phyloP scores from a whole-genome alignment of 2,113 vertebrate genomes.

The Athene cunicularia region DNA sequence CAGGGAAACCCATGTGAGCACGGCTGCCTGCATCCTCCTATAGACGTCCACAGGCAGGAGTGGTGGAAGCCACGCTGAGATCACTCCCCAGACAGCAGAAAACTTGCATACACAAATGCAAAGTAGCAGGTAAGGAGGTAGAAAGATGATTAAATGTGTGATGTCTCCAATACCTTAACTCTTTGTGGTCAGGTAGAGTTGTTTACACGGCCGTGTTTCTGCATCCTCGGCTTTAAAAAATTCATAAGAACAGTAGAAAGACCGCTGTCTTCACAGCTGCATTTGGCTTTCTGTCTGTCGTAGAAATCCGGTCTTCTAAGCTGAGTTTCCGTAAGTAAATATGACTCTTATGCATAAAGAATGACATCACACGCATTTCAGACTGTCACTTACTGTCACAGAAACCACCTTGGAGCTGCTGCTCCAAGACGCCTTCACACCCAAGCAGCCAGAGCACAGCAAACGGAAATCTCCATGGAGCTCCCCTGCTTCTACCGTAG shows the following conservation, averaged over 20 bases:
- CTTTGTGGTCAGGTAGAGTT: not conserved
- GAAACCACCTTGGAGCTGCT: not conserved
- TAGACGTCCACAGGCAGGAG: not conserved
- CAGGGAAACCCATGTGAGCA: conserved; percentile 4
- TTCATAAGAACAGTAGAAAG: not conserved
- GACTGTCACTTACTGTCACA: not conserved
- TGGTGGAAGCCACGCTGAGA: conserved; percentile 24
- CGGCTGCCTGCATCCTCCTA: conserved; percentile 22
- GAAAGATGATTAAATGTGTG: not conserved
- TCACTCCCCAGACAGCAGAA: conserved; percentile 39
- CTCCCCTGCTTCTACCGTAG: fast-evolving
- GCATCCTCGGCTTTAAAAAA: not conserved
- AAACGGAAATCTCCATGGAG: not conserved
- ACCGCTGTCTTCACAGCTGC: not conserved
- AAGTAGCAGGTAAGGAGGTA: not conserved
- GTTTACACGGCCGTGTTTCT: not conserved
- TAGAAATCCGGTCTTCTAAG: not conserved
- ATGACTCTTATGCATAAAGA: not conserved
- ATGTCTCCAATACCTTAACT: not conserved
- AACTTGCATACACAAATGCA: not conserved
- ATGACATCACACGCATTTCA: not conserved
- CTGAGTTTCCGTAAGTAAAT: not conserved
- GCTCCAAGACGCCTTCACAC: not conserved
- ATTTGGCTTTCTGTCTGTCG: not conserved
- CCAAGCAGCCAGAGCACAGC: not conserved